Percentiles rank a stretch among this genome's conserved stretches.
Evolutionary conservation across 2,888 invertebrate genomes (phyloP).

Genomic region (Apocheima hispidaria): DNA sequence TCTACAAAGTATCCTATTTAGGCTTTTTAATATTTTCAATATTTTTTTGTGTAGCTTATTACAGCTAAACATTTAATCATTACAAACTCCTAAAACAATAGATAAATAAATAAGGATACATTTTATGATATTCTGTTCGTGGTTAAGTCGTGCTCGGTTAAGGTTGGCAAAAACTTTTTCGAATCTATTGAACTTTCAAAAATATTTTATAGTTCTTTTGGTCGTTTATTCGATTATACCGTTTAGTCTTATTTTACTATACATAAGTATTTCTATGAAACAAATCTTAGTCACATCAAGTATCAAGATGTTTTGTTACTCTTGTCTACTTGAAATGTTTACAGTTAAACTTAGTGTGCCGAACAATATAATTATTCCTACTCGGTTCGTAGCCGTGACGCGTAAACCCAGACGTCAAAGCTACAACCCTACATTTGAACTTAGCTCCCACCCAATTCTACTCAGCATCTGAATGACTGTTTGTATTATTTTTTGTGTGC

Average conservation of each 20-base stretch:
- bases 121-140: conserved; percentile 59
- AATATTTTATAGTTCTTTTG: background rate
- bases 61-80: conserved; percentile 13
- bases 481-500: conserved; percentile 83
- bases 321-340: background rate
- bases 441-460: conserved; percentile 81
- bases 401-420: conserved; percentile 3
- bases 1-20: background rate
- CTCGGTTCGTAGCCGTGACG: background rate
- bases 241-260: background rate
- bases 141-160: conserved; percentile 62
- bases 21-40: background rate
- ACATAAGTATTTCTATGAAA: background rate
- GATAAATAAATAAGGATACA: conserved; percentile 73
- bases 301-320: background rate
- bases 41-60: background rate
- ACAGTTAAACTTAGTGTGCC: background rate
- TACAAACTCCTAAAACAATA: conserved; percentile 60
- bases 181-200: background rate
- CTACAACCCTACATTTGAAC: conserved; percentile 65
- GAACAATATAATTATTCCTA: background rate
- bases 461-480: conserved; percentile 81
- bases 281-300: background rate
- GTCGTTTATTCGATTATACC: background rate
- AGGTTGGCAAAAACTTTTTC: conserved; percentile 68